Conservation (phyloP, 1,140 invertebrate species). For the Calosoma granatense region DNA sequence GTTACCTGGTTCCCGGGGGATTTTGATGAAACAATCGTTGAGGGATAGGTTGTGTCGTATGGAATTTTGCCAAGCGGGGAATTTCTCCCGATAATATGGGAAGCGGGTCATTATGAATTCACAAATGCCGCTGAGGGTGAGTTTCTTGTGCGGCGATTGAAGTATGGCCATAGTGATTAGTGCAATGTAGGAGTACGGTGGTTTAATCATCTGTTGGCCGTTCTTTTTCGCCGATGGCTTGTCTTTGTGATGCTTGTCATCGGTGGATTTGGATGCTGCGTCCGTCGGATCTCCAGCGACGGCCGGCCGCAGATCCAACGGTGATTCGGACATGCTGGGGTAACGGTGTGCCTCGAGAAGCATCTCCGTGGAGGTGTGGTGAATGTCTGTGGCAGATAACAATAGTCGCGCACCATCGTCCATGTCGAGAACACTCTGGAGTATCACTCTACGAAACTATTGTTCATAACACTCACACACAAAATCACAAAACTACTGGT, state of each 20-base stretch:
- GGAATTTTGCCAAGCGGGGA: conserved; percentile 93
- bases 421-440: no score
- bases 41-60: conserved; percentile 95
- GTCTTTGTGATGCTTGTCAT: conserved; percentile 20
- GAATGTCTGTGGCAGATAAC: conserved; percentile 15
- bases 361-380: conserved; percentile 11
- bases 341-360: conserved; percentile 23
- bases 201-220: conserved; percentile 62
- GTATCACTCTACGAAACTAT: no score
- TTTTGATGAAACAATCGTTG: conserved; percentile 99
- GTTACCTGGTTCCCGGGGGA: conserved; percentile 94
- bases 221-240: conserved; percentile 15
- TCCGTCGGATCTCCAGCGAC: conserved; percentile 14
- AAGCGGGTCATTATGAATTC: conserved; percentile 99
- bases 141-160: conserved; percentile 92
- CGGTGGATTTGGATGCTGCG: conserved; percentile 20
- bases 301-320: conserved; percentile 29
- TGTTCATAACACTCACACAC: conserved; percentile 14
- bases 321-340: conserved; percentile 24
- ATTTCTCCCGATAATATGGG: conserved; percentile 91
- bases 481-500: background rate
- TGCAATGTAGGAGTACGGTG: conserved; percentile 96
- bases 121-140: conserved; percentile 95
- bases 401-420: conserved; percentile 26
- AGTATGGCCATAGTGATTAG: conserved; percentile 97